phyloP scores from a whole-genome alignment of 2,797 vertebrate genomes.

The Malacoraja senta region DNA sequence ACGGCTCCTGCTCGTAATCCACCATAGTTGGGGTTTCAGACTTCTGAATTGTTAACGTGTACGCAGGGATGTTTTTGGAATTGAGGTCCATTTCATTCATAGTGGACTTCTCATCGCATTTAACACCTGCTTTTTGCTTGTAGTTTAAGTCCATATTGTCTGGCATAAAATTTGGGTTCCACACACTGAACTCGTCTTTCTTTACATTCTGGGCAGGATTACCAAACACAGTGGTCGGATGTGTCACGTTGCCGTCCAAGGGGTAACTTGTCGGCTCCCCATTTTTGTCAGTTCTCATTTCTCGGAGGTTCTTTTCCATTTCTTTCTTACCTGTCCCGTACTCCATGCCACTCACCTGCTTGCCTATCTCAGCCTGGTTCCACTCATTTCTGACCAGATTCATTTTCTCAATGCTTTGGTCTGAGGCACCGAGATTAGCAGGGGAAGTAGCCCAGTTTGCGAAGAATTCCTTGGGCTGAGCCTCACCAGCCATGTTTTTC shows the following conservation, averaged over 20 bases:
- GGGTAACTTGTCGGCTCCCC: slow-evolving; percentile 50
- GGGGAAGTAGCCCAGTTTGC: background rate
- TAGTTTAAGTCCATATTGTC: background rate
- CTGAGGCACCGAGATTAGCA: background rate
- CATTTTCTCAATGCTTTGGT: slow-evolving; percentile 40
- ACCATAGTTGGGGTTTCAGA: slow-evolving; percentile 48
- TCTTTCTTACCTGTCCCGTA: slow-evolving; percentile 9
- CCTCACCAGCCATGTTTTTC: background rate
- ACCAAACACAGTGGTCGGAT: slow-evolving; percentile 41
- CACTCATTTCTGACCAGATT: slow-evolving; percentile 49
- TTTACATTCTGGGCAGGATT: slow-evolving; percentile 36
- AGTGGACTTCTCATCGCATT: background rate
- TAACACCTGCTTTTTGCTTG: background rate
- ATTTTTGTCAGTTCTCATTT: slow-evolving; percentile 54
- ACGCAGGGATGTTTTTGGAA: background rate
- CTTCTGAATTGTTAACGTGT: slow-evolving; percentile 7
- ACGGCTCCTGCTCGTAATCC: slow-evolving; percentile 44
- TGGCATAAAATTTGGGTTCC: slow-evolving; percentile 57
- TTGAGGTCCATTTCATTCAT: background rate
- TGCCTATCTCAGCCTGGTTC: background rate
- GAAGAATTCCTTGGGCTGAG: slow-evolving; percentile 3
- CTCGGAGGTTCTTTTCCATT: slow-evolving; percentile 36
- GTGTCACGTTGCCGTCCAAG: slow-evolving; percentile 45
- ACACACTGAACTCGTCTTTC: slow-evolving; percentile 54
- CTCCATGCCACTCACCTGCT: background rate